Base-by-base conservation (phyloP, 2,113 vertebrate genomes). In the Enhydra lutris region DNA sequence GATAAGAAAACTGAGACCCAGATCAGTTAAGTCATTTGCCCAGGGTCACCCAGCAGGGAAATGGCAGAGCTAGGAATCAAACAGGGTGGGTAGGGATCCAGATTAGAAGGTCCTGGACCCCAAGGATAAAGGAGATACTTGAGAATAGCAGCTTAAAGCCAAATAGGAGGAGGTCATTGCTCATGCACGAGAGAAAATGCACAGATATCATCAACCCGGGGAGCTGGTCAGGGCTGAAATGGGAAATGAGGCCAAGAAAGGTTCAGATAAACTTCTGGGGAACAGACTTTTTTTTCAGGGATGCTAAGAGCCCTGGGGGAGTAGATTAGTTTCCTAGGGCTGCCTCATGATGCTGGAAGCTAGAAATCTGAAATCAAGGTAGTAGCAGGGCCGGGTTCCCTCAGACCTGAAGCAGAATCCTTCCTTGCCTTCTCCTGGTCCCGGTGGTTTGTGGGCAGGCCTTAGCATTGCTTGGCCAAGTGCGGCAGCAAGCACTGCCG, bases 401-500 rank as follows among this genome's bases (percentile, higher is more conserved):
- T 74, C 65, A 61, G 74, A 29, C 63, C 91, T 29, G 26, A 24
- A 73, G 74, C 12, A 15, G 23, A 47, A 8, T 15, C 31, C 29
- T 36, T 34, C 26, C 34, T 61, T 0, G 9, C 18, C 73, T 34
- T 4, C 18, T 42, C 15, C 61, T 15, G 20, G 17, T 73, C 24
- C 26, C 8, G 14, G n/a, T 1, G 29, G 10, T n/a, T 26, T 26
- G 52, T 76, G 1, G 3, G 69, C 12, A 6, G 13, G 18, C 78
- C 11, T 13, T 7, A 24, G 12, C 7, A 1, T 9, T 14, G 29
- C 36, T 34, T 34, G 39, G 39, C 42, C 9, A n/a, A 18, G 17
- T 17, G 34, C 7, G 0, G 1, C 9, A 0, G 3, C 42, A 17
- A 12, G 7, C 15, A 1, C 34, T 29, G 47, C 39, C 10, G 0